Evolutionary conservation across 2,113 vertebrate genomes (phyloP), one percentile per base, ranked within the genome.

Genomic region (Aptenodytes forsteri): DNA sequence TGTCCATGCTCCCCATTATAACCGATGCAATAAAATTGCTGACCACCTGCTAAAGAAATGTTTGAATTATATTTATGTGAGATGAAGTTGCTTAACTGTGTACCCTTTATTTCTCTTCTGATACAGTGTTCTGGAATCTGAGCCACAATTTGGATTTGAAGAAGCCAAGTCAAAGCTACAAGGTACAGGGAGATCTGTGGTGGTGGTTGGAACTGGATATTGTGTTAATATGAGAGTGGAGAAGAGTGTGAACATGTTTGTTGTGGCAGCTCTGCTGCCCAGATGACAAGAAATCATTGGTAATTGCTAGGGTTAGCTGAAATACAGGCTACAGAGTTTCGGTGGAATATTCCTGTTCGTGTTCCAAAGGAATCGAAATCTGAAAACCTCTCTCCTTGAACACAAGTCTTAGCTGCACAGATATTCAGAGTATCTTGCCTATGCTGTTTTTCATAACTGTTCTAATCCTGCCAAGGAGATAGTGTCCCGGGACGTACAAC

Each of bases 131-230:
- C 98, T 99, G 19, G 99, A 99, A 30, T 99, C 99, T 9, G 98
- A 99, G 96, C 99, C 99, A 4, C 98, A 99, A 59, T 99, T 99
- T 96, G 99, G 99, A 56, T 99, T 99, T 95, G 99, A 99, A 95
- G 98, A 99, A 97, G 99, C 99, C 5, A 99, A 99, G 97, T 98
- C 96, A 67, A 99, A 99, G 83, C 83, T 99, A 84, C 99, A 99
- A 99, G 99, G 99, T 99, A 98, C 18, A 65, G 65, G 77, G 72
- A 69, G 62, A 79, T 61, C 20, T 1, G 6, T 44, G 54, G 88
- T 58, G 83, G 70, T 77, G 92, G 36, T 6, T 88, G 80, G 87
- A 58, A 44, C 30, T 55, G 88, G 55, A 0, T 26, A 2, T 38
- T 9, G 50, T 40, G 71, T 54, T 52, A 3, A 1, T 7, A 16